A percentile compares a stretch with the other conserved stretches of the same genome.
phyloP scores from a whole-genome alignment of 2,113 vertebrate genomes.

The Microcebus tavaratra region DNA sequence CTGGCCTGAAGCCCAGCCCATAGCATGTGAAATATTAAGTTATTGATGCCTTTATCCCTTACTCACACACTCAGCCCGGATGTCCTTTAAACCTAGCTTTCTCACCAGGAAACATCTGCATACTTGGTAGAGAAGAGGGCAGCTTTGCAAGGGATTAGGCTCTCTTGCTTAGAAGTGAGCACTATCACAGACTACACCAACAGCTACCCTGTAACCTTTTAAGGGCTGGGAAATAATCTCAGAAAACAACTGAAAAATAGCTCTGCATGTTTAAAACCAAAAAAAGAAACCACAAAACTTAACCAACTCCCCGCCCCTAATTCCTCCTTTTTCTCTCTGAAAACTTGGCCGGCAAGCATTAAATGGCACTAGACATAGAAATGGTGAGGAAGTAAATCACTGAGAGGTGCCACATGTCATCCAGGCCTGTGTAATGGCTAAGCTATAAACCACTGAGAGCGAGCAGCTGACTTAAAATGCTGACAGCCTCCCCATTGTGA shows the following conservation, averaged over 20 bases:
- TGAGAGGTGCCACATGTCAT: slow-evolving; percentile 47
- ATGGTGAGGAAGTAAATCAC: slow-evolving; percentile 57
- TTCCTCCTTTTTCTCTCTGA: slow-evolving; percentile 35
- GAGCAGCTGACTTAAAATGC: slow-evolving; percentile 57
- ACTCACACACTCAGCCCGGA: no score
- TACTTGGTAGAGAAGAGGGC: not conserved
- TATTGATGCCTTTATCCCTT: fast-evolving
- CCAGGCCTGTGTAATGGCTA: slow-evolving; percentile 57
- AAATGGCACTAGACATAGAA: slow-evolving; percentile 60
- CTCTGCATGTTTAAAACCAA: not conserved
- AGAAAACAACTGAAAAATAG: not conserved
- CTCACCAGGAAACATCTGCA: not conserved
- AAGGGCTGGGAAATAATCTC: not conserved
- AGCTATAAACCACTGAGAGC: slow-evolving; percentile 49
- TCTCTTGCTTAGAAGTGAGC: not conserved
- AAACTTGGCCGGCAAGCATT: slow-evolving; percentile 19
- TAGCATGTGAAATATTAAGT: not conserved
- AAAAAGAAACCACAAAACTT: not conserved
- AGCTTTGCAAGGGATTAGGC: not conserved
- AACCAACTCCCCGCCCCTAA: not conserved
- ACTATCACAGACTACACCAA: no score
- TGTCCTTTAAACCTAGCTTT: not conserved
- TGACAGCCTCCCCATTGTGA: slow-evolving; percentile 35
- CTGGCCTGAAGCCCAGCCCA: not conserved
- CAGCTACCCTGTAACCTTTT: not conserved